Evolutionary conservation across 2,888 invertebrate species (phyloP).

Genomic region (Lasioglossum figueresi): DNA sequence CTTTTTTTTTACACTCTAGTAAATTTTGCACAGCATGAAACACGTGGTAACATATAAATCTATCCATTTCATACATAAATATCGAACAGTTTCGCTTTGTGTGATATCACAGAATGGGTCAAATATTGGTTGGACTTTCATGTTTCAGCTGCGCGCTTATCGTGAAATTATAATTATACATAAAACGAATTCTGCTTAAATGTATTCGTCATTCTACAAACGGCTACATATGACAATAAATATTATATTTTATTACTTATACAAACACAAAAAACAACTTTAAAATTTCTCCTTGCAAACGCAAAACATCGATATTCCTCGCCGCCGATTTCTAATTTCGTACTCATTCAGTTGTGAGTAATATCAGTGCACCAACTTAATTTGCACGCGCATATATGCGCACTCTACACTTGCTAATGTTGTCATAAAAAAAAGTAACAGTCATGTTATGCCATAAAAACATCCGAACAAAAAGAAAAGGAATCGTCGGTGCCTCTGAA

Average conservation of each 20-base stretch:
- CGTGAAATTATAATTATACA: slow-evolving; percentile 21
- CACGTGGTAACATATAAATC: slow-evolving; percentile 11
- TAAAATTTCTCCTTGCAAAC: not conserved
- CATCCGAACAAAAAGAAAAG: slow-evolving; percentile 16
- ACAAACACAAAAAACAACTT: slow-evolving; percentile 4
- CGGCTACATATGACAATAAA: slow-evolving; percentile 6
- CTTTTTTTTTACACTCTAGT: not conserved
- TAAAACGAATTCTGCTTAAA: not conserved
- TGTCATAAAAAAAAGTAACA: slow-evolving; percentile 1
- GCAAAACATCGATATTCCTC: not conserved
- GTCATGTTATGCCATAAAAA: not conserved
- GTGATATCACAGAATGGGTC: slow-evolving; percentile 63
- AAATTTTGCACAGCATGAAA: slow-evolving; percentile 3
- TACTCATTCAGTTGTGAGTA: not conserved
- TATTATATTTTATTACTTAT: slow-evolving; percentile 16
- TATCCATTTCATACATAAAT: slow-evolving; percentile 23
- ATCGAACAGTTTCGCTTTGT: slow-evolving; percentile 43
- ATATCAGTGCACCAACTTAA: not conserved
- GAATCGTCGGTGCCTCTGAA: not conserved
- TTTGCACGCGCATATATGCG: not conserved
- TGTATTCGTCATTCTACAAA: not conserved
- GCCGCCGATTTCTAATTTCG: not conserved
- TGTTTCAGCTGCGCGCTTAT: slow-evolving; percentile 29
- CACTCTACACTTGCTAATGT: not conserved
- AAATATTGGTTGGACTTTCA: slow-evolving; percentile 22